Evolutionary conservation across 1,140 invertebrate species (phyloP), one percentile per base, ranked within the genome.

Genomic region (Arion vulgaris): DNA sequence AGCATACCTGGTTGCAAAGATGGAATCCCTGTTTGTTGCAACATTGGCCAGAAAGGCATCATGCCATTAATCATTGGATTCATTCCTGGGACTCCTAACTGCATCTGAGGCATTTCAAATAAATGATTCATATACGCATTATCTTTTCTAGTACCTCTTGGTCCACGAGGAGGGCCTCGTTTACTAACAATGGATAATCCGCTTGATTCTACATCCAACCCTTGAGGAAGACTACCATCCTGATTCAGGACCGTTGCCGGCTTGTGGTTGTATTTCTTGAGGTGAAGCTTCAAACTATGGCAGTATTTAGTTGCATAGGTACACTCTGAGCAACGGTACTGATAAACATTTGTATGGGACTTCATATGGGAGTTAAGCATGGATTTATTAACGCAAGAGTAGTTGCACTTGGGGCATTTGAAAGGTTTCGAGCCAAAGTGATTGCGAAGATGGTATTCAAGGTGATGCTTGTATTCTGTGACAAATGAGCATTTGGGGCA

Each of bases 301-400:
- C 97, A 98, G 91, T 99, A 99, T 91, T 99, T 99, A 0, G 98
- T 99, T 1, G 96, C 97, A 90, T 99, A 99, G n/a, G 95, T 95
- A 91, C 99, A 99, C 89, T 98, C 96, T 0, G 95, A 93, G 90
- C 99, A 99, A 38, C 96, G 94, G 91, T 98, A 99, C 88, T 98
- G 98, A 89, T 99, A 99, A 0, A 99, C 93, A 84, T 97, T 98
- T 0, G 97, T 99, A 91, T 99, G 99, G 0, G 97, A 98, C 91
- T 99, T 99, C 87, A 99, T 94, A 89, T 99, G 99, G 0, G 97
- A 98, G 90, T 99, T 99, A 19, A 99, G 93, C 99, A 99, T 99
- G 0, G 98, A 99, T 90, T 99, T 99, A 93, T 99, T 99, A 4
- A 99, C 98, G 90, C 98, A 99, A 13, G 90, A 87, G 85, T 93